Conservation (phyloP, 2,113 vertebrate genomes). For the Thymallus thymallus region DNA sequence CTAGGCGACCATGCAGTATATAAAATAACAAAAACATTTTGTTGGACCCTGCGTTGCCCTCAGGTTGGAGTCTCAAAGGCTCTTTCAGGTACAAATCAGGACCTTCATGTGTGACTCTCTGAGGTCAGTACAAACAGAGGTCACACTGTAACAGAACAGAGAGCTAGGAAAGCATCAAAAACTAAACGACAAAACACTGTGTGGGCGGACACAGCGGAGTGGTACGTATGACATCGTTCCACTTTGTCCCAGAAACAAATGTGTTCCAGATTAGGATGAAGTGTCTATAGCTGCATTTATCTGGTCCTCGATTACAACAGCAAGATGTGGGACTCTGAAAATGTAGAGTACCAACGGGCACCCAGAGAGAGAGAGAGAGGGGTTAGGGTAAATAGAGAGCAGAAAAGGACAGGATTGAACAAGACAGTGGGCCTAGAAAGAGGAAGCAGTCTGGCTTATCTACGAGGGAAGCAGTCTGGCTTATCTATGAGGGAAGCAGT, state of each 20-base stretch:
- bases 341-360: neutral
- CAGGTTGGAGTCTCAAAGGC: slow-evolving; percentile 30
- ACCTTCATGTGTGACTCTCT: slow-evolving; percentile 26
- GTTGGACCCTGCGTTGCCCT: neutral
- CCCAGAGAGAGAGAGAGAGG: neutral
- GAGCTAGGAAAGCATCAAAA: neutral
- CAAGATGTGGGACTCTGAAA: neutral
- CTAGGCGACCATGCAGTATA: slow-evolving; percentile 22
- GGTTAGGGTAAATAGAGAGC: slow-evolving; percentile 14
- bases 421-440: slow-evolving; percentile 63
- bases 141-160: slow-evolving; percentile 29
- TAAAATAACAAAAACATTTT: slow-evolving; percentile 15
- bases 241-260: too few relatives aligned
- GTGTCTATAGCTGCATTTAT: slow-evolving; percentile 15
- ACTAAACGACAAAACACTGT: slow-evolving; percentile 2
- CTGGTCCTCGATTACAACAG: neutral
- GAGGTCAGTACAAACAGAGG: slow-evolving; percentile 32
- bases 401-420: slow-evolving; percentile 66
- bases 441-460: slow-evolving; percentile 72
- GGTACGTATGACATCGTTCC: too few relatives aligned
- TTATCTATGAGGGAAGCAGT: slow-evolving; percentile 74
- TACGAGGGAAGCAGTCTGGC: slow-evolving; percentile 66
- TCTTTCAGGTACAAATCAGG: slow-evolving; percentile 40
- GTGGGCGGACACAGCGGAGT: too few relatives aligned
- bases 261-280: slow-evolving; percentile 8